Base-by-base conservation (phyloP, 2,888 invertebrate genomes). In the Lasioglossum vierecki region DNA sequence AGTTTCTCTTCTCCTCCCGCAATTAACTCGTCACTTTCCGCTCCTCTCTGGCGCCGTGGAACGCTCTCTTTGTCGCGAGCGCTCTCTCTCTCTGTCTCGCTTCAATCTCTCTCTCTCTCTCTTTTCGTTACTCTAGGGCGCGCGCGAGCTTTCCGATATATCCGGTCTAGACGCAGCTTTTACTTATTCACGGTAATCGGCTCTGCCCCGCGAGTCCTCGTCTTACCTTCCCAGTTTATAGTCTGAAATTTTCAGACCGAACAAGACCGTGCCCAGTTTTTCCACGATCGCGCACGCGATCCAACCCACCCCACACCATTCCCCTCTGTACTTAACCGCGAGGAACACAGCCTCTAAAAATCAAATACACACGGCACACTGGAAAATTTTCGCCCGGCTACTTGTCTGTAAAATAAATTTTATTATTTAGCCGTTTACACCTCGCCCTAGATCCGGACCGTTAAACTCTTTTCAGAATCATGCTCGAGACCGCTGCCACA, bases 181-280 rank as follows among this genome's bases (percentile, higher is more conserved):
- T 93, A 94, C 94, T 94, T 93, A 94, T 93, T 92, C 91, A 93
- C 92, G 93, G 91, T 91, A 93, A 93, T 88, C 91, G 89, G 41
- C 73, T 89, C 91, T 89, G 9, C 85, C 30, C 68, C 44, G 6
- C 49, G 80, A 82, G 39, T 76, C 80, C 66, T 35, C 71, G 60
- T 63, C 80, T 80, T 79, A 68, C 76, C 87, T 66, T 18, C 35
- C 86, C 88, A 92, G 89, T 92, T 92, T 90, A 89, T 90, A 88
- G 87, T 91, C 90, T 92, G 91, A 92, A 93, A 93, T 92, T 93
- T 94, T 93, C 91, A 53, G 26, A 18, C 57, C 74, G 53, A 26
- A 53, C 39, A 49, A 35, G 49, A 41, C 30, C 49, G 22, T 53
- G 35, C 49, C 41, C 18, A 35, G 57, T 44, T 63, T 63, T 63